Conservation (phyloP, 2,888 invertebrate species). For the Dryococelus australis region DNA sequence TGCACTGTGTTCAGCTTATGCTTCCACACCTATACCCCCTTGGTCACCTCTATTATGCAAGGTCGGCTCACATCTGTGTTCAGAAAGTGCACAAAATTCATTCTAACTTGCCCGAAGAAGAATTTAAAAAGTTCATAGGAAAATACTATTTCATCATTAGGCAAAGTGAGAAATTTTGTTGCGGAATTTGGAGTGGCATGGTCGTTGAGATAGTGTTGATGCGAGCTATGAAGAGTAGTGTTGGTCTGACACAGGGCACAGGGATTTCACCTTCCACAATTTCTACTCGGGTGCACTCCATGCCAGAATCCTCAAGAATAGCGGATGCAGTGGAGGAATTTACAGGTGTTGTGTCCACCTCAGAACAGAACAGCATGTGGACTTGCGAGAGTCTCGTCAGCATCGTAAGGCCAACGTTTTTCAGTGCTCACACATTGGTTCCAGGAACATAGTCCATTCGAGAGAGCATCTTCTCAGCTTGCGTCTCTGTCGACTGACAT, state of each 20-base stretch:
- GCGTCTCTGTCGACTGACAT: not conserved
- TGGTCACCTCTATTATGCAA: slow-evolving; percentile 3
- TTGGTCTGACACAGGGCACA: not conserved
- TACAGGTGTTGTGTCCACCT: not conserved
- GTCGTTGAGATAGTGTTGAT: not conserved
- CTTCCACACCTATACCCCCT: not conserved
- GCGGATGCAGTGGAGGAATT: slow-evolving; percentile 13
- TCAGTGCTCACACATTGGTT: not conserved
- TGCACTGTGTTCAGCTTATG: slow-evolving; percentile 1
- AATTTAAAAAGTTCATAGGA: not conserved
- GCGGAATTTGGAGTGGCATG: not conserved
- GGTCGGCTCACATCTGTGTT: not conserved
- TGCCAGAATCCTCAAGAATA: not conserved
- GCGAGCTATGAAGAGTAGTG: not conserved
- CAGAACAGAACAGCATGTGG: not conserved
- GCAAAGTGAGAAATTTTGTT: slow-evolving; percentile 13
- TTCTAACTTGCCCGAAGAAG: not conserved
- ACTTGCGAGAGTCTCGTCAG: not conserved
- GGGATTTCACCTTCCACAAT: slow-evolving; percentile 6
- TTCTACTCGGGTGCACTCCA: not conserved
- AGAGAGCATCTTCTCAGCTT: slow-evolving; percentile 13
- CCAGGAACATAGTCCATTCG: slow-evolving; percentile 7
- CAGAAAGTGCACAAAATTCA: not conserved
- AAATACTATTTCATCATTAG: not conserved
- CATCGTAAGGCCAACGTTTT: not conserved